Percentiles rank a stretch among this genome's conserved stretches.
phyloP scores from a whole-genome alignment of 2,113 vertebrate species.

The Alethe castanea region DNA sequence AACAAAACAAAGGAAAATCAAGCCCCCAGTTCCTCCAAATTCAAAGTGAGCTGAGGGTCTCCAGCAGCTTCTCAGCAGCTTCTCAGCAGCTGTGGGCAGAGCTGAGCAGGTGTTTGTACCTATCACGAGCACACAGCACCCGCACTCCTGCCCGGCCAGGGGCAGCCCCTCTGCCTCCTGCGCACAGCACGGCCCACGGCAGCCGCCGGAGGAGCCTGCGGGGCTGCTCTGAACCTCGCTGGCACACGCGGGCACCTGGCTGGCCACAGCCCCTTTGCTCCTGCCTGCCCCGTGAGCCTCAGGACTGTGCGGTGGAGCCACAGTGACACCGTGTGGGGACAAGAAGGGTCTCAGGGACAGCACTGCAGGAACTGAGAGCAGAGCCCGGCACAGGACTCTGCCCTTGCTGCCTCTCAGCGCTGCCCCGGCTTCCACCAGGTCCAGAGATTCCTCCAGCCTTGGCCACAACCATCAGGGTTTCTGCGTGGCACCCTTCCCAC shows the following conservation, averaged over 20 bases:
- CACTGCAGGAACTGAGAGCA: not conserved
- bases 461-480: not conserved
- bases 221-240: not conserved
- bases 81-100: rapidly evolving
- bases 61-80: not conserved
- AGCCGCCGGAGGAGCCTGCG: not conserved
- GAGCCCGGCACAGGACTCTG: not conserved
- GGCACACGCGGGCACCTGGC: not conserved
- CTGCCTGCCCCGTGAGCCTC: not conserved
- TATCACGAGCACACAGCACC: not conserved
- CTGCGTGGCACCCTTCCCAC: not conserved
- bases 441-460: not conserved
- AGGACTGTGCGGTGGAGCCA: not conserved
- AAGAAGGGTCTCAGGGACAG: not conserved
- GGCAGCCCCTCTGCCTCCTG: not conserved
- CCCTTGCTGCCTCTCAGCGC: not conserved
- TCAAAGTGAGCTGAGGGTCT: not conserved
- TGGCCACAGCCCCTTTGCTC: not conserved
- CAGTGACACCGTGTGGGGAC: not conserved
- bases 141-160: not conserved
- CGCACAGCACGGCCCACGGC: not conserved
- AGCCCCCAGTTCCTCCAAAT: not conserved
- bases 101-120: not conserved
- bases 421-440: not conserved
- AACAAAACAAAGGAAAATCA: not conserved